Evolutionary conservation across 2,797 vertebrate species (phyloP).

Genomic region (Tarsius wallacei): DNA sequence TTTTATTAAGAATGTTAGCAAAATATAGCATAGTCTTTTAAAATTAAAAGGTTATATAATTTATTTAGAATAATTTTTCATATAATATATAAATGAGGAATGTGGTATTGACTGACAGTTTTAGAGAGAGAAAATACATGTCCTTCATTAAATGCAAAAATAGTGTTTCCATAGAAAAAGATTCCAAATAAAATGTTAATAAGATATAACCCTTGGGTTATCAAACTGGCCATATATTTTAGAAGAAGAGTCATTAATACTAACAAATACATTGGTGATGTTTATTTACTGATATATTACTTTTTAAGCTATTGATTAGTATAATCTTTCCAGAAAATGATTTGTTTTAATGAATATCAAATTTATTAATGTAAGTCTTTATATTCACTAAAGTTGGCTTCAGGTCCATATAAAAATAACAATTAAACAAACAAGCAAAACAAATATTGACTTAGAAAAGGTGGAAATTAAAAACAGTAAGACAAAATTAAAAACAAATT

Average conservation of each 20-base stretch:
- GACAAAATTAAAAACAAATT: not conserved
- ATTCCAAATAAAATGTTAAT: not conserved
- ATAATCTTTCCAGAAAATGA: not conserved
- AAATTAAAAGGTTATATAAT: not conserved
- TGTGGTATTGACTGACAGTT: not conserved
- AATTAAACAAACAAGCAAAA: not conserved
- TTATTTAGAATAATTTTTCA: not conserved
- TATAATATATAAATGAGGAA: not conserved
- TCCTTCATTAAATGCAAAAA: not conserved
- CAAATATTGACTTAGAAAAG: too few relatives aligned
- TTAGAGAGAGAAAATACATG: not conserved
- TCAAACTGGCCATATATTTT: not conserved
- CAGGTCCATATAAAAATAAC: not conserved
- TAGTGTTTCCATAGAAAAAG: not conserved
- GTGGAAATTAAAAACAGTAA: not conserved
- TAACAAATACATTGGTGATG: not conserved
- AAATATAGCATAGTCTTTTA: not conserved
- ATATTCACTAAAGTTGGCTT: not conserved
- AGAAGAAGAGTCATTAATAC: not conserved
- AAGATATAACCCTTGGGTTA: not conserved
- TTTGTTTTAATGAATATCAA: not conserved
- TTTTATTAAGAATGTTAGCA: not conserved
- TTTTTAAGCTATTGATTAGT: not conserved
- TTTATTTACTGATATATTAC: not conserved
- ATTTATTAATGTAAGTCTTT: not conserved